phyloP scores from a whole-genome alignment of 2,113 vertebrate genomes.

The Cavia porcellus region DNA sequence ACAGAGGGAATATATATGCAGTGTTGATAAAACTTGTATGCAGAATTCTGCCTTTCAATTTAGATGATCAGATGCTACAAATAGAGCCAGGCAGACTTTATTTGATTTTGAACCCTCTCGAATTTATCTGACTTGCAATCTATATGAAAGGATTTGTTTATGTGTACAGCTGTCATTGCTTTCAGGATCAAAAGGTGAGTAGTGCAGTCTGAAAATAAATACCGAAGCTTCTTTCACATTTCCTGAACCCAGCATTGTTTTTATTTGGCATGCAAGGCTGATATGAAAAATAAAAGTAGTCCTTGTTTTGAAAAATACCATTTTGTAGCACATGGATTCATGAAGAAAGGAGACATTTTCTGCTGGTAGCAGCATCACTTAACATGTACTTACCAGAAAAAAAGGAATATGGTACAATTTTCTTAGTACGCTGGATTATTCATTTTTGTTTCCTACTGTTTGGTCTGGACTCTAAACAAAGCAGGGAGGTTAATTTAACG shows the following conservation, averaged over 20 bases:
- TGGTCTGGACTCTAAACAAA: conserved; percentile 56
- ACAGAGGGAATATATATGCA: background rate
- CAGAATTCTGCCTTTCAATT: conserved; percentile 64
- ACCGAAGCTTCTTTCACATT: conserved; percentile 47
- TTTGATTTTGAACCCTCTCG: conserved; percentile 59
- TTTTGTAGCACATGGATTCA: background rate
- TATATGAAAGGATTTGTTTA: conserved; percentile 65
- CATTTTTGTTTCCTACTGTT: conserved; percentile 66
- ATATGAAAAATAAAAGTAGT: conserved; percentile 22
- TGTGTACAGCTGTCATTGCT: conserved; percentile 52
- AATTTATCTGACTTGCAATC: conserved; percentile 54
- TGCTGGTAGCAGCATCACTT: background rate
- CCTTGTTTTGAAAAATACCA: conserved; percentile 11
- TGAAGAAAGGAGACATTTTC: conserved; percentile 33
- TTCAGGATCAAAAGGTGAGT: conserved; percentile 36
- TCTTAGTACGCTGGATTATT: conserved; percentile 53
- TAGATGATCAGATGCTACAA: conserved; percentile 29
- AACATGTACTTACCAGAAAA: conserved; percentile 20
- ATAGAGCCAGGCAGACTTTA: background rate
- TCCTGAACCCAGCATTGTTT: conserved; percentile 23
- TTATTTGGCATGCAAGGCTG: background rate
- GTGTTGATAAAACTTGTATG: conserved; percentile 34
- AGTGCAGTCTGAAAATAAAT: conserved; percentile 61
- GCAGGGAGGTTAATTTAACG: conserved; percentile 61
- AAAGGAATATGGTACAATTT: conserved; percentile 37